Base-by-base conservation (phyloP, 2,888 invertebrate genomes). In the Crocallis elinguaria region DNA sequence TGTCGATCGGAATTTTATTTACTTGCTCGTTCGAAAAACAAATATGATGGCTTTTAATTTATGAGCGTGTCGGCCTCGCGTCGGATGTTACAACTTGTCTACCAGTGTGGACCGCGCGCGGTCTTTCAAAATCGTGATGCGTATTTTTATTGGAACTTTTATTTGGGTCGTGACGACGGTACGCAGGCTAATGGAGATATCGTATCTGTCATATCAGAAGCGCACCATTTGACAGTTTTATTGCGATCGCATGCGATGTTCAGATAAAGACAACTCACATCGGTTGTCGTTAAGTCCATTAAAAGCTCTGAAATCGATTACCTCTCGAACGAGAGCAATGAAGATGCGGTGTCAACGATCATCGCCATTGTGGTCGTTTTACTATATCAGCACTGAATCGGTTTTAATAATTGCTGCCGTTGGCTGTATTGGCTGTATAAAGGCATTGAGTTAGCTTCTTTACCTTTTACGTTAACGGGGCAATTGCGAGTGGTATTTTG, bases 1-100 rank as follows among this genome's bases (percentile, higher is more conserved):
- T 83, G 23, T 81, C 82, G 82, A 83, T 82, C 75, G 79, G 76
- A 80, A 86, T 87, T 88, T 86, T 86, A 86, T 88, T 88, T 85
- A 81, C 82, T 79, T 78, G 77, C 72, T 77, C 84, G 78, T 82
- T 81, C 75, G 75, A 78, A 86, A 86, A 86, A 82, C 82, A 88
- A 89, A 88, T 86, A 87, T 86, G 85, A 88, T 79, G 79, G 82
- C 81, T 80, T 87, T 88, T 89, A 88, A 88, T 88, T 89, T 88
- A 88, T 84, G 81, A 84, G 72, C 75, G 73, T 69, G 76, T 77
- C 77, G 68, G 75, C 67, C 70, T 75, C 69, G 68, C 70, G 66
- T 68, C 66, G 56, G 71, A 75, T 73, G 72, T 71, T 71, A 72
- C 73, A 75, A 63, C 69, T 63, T 66, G 66, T 69, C 66, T 70